Evolutionary conservation across 2,888 invertebrate genomes (phyloP), one percentile per base, ranked within the genome.

Genomic region (Aphidoletes aphidimyza): DNA sequence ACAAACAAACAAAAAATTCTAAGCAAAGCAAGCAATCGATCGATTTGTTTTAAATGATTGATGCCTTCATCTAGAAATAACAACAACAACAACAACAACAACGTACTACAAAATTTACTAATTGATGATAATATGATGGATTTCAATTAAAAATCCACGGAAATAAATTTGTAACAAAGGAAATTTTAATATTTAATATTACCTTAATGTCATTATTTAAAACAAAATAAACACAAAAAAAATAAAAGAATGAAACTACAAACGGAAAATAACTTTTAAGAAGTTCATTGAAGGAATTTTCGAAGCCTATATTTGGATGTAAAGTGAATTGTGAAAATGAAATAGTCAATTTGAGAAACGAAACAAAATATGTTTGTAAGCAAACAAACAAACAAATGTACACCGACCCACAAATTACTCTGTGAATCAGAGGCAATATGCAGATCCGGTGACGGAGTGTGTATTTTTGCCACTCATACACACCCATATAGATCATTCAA

Each of bases 1-100:
- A n/a, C n/a, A n/a, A n/a, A n/a, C n/a, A n/a, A n/a, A n/a, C n/a
- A n/a, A 22, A n/a, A 26, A 54, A 30, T 69, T 69, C 69, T 69
- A 69, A 30, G 69, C 54, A 54, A 5, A 11, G 22, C 54, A 54
- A 54, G 54, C 69, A 69, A 69, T 69, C 69, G 17, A 5, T 69
- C 34, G 69, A 69, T 69, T 69, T 34, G 5, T 69, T 69, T 69
- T 69, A 3, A 69, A 69, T 30, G 69, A 69, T 14, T 69, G 69
- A 69, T 69, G 26, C 34, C 30, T 69, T 22, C 54, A 22, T 22
- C 22, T 54, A 1, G n/a, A 54, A 22, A 54, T 1, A 54, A n/a
- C 2, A n/a, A 47, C 47, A 47, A 47, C 6, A 2, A 17, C 2
- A 47, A 17, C 2, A 47, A 54, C 3, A 30, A 69, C 14, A 69